Evolutionary conservation across 2,797 vertebrate species (phyloP), one percentile per base, ranked within the genome.

Genomic region (Cuculus canorus): DNA sequence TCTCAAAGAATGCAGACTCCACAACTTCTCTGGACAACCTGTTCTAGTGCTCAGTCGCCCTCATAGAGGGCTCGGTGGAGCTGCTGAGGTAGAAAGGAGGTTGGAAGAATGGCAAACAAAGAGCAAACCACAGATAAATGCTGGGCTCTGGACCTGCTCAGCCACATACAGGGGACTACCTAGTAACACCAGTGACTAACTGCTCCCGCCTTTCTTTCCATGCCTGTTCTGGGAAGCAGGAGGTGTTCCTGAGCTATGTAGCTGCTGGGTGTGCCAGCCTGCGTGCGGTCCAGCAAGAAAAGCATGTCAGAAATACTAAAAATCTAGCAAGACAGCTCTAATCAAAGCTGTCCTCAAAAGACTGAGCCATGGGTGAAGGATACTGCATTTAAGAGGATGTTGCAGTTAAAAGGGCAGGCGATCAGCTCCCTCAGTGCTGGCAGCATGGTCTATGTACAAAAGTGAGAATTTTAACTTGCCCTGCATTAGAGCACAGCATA

Each of bases 391-490:
- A 59, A 75, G 35, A 35, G 21, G 4, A 7, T 53, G 41, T 32
- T 85, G 17, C 32, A 56, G 39, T 53, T 61, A n/a, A 35, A 78
- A 87, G 72, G 39, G 69, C n/a, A 63, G 43, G 10, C 35, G 17
- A 72, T 70, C 21, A 17, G 37, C n/a, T 43, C 70, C 15, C 43
- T 59, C 30, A 27, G 32, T 21, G 28, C 23, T 79, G 50, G 75
- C 66, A 69, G 52, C n/a, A 3, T 3, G 2, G 39, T 35, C 57
- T 5, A 0, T 2, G 1, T 18, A 5, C 8, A 10, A 9, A 12
- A 7, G 19, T 14, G 45, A 86, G 37, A 64, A n/a, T 15, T 54
- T 48, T 25, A 28, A 54, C n/a, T 37, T 37, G 48, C 50, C 52
- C 33, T 52, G 23, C 13, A 5, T 13, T 6, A 37, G 33, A 65